Evolutionary conservation across 1,140 invertebrate species (phyloP).

Genomic region (Aphis gossypii): DNA sequence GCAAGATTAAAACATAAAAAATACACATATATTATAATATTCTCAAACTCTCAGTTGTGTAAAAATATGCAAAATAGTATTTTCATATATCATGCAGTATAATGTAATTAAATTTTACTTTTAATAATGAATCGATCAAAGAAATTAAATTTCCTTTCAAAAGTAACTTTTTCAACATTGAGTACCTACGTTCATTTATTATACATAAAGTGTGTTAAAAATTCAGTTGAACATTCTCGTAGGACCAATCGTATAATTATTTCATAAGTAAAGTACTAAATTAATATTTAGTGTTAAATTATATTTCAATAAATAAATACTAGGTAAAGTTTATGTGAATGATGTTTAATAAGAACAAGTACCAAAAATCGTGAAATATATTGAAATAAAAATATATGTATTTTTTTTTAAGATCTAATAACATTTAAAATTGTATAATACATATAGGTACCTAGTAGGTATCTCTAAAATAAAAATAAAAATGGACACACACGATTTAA

Average conservation of each 20-base stretch:
- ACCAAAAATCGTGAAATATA: too few species aligned
- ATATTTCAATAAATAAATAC: too few species aligned
- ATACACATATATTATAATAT: neutral
- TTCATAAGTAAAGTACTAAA: too few species aligned
- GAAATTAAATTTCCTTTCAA: neutral
- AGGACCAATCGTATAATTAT: neutral
- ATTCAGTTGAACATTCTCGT: neutral
- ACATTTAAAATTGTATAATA: too few species aligned
- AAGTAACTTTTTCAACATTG: neutral
- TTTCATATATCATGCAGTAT: neutral
- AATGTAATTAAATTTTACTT: neutral
- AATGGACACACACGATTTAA: too few species aligned
- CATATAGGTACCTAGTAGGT: too few species aligned
- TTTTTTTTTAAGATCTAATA: too few species aligned
- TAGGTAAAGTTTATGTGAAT: neutral
- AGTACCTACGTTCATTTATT: neutral
- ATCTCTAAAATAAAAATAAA: too few species aligned
- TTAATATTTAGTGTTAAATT: neutral
- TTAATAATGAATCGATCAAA: neutral
- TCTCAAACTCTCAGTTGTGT: too few species aligned
- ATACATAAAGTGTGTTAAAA: neutral
- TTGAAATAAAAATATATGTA: too few species aligned
- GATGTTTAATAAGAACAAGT: too few species aligned
- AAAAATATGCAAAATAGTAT: neutral
- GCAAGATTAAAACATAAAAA: neutral